These are phyloP conservation scores for Monochamus saltuarius DNA, from an alignment of 1,140 invertebrate species.

Conservation along the genomic window DNA sequence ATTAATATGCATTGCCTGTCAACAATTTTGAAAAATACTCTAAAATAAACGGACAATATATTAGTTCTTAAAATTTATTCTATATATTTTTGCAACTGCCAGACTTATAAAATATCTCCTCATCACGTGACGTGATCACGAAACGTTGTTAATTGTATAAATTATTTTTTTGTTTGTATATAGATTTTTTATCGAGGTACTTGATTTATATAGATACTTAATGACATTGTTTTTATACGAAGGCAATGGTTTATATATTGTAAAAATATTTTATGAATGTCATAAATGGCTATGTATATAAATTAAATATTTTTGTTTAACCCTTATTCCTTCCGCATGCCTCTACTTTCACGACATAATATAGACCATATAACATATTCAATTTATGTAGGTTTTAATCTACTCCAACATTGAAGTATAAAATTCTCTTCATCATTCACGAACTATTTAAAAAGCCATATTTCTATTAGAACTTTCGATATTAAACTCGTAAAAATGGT, in stretches of 20 bases:
- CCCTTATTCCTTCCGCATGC: too few species aligned
- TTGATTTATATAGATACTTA: slow-evolving; percentile 17
- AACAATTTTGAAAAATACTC: slow-evolving; percentile 5
- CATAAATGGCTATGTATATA: not conserved
- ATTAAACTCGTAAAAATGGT: too few species aligned
- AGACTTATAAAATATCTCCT: not conserved
- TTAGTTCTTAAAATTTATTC: not conserved
- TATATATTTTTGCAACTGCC: not conserved
- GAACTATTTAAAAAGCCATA: too few species aligned
- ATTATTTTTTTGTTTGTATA: slow-evolving; percentile 16
- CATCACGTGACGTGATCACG: not conserved
- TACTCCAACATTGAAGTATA: too few species aligned
- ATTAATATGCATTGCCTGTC: slow-evolving; percentile 1
- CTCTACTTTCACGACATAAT: too few species aligned
- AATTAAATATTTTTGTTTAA: not conserved
- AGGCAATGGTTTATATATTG: slow-evolving; percentile 21
- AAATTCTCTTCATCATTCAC: too few species aligned
- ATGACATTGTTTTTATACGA: slow-evolving; percentile 21
- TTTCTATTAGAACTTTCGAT: too few species aligned
- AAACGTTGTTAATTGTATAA: slow-evolving; percentile 8
- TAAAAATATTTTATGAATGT: too few species aligned
- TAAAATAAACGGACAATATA: not conserved
- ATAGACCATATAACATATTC: too few species aligned
- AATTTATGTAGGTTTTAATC: too few species aligned
- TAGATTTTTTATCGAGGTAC: slow-evolving; percentile 6